phyloP scores from a whole-genome alignment of 2,797 vertebrate genomes.

The Apogon talboti region DNA sequence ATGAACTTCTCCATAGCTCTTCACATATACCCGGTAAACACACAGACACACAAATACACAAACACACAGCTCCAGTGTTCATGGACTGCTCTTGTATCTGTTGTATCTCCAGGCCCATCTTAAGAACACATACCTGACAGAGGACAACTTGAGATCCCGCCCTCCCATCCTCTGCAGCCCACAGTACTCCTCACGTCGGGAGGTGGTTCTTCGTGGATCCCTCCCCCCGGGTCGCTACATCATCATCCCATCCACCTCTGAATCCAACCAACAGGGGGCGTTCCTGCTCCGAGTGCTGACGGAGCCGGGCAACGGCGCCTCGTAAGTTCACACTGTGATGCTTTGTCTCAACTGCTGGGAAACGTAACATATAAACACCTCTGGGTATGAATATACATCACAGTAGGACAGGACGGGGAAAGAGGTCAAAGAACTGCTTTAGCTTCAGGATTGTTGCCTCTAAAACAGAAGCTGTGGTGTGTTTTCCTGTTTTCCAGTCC shows the following conservation, averaged over 20 bases:
- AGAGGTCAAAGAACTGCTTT: neutral
- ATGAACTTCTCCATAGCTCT: conserved; percentile 60
- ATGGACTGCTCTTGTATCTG: neutral
- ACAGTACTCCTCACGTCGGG: conserved; percentile 49
- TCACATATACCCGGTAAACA: conserved; percentile 77
- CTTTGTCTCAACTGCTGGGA: too few relatives aligned
- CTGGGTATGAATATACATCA: too few relatives aligned
- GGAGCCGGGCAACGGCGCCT: conserved; percentile 67
- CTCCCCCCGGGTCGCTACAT: conserved; percentile 80
- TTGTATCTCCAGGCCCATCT: conserved; percentile 60
- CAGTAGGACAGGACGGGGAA: too few relatives aligned
- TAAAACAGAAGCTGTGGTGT: neutral
- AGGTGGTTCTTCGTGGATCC: conserved; percentile 74
- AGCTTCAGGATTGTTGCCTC: neutral
- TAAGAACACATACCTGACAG: conserved; percentile 41
- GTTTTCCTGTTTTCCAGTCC: conserved; percentile 54
- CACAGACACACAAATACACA: conserved; percentile 37
- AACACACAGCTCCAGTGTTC: neutral
- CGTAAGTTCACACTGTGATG: conserved; percentile 55
- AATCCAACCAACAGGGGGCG: conserved; percentile 71
- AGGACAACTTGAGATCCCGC: conserved; percentile 36
- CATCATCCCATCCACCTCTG: conserved; percentile 75
- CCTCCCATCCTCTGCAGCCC: conserved; percentile 38
- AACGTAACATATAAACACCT: too few relatives aligned
- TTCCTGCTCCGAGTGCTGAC: conserved; percentile 83